Conservation (phyloP, 1,140 invertebrate genomes). For the Globodera rostochiensis region DNA sequence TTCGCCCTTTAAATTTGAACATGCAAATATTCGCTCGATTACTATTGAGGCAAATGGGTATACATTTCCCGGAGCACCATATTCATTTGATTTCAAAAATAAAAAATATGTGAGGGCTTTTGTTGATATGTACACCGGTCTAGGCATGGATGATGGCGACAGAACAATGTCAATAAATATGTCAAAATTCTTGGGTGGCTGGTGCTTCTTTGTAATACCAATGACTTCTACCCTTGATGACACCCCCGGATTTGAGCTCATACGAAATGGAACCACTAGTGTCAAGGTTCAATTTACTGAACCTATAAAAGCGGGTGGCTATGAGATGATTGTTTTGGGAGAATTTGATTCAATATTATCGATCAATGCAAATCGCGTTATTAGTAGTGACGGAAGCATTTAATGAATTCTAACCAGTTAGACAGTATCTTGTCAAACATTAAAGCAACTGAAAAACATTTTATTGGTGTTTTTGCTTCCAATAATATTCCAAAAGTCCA, state of each 20-base stretch:
- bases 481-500: conserved; percentile 12
- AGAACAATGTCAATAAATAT: conserved; percentile 32
- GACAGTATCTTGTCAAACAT: background rate
- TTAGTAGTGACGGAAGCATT: conserved; percentile 32
- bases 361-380: conserved; percentile 32
- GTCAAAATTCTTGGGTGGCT: conserved; percentile 25
- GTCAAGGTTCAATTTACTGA: conserved; percentile 20
- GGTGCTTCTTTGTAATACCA: conserved; percentile 38
- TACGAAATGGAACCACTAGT: conserved; percentile 34
- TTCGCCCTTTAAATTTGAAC: conserved; percentile 36
- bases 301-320: conserved; percentile 10
- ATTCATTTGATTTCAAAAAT: conserved; percentile 22
- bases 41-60: conserved; percentile 26
- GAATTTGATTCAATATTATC: conserved; percentile 38
- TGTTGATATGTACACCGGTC: conserved; percentile 36
- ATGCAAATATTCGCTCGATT: conserved; percentile 29
- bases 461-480: conserved; percentile 27
- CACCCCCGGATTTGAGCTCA: conserved; percentile 23
- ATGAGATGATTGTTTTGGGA: conserved; percentile 32
- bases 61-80: conserved; percentile 21
- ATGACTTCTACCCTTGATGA: conserved; percentile 35
- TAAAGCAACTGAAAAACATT: conserved; percentile 12
- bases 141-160: conserved; percentile 23
- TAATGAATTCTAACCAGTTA: conserved; percentile 29
- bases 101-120: conserved; percentile 32